Percentiles rank a stretch among this genome's conserved stretches.
These are phyloP conservation scores for Otis tarda DNA, from an alignment of 2,113 vertebrate genomes.

Conservation along the genomic window DNA sequence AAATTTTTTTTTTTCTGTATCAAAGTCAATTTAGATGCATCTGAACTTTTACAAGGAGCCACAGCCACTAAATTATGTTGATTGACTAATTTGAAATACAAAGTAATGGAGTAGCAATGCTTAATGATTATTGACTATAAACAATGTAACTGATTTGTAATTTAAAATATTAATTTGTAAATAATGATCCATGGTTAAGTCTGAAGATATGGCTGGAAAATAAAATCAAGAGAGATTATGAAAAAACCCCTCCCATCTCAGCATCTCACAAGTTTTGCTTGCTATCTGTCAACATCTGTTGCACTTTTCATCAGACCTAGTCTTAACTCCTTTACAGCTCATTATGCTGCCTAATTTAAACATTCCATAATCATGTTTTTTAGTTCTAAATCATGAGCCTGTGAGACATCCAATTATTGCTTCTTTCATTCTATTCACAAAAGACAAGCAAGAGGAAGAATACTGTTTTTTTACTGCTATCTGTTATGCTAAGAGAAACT, in stretches of 20 bases:
- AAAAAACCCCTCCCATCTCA: neutral
- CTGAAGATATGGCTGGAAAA: neutral
- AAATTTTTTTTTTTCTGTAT: neutral
- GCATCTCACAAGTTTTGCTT: neutral
- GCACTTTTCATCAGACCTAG: neutral
- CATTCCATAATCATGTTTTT: neutral
- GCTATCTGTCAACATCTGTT: neutral
- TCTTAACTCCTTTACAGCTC: neutral
- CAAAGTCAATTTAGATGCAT: neutral
- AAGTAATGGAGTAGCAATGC: neutral
- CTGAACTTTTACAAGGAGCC: neutral
- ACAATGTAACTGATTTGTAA: neutral
- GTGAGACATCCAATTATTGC: neutral
- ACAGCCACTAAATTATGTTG: neutral
- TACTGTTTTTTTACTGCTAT: neutral
- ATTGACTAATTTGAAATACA: neutral
- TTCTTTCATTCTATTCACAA: conserved; percentile 14
- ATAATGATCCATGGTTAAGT: neutral
- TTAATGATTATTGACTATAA: neutral
- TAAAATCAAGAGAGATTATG: neutral
- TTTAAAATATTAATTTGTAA: neutral
- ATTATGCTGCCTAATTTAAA: neutral
- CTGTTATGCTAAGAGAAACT: neutral
- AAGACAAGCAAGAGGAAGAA: neutral
- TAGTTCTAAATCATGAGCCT: neutral